These are phyloP conservation scores for Syndactyla subalaris DNA, from an alignment of 2,797 vertebrate genomes.

Conservation along the genomic window DNA sequence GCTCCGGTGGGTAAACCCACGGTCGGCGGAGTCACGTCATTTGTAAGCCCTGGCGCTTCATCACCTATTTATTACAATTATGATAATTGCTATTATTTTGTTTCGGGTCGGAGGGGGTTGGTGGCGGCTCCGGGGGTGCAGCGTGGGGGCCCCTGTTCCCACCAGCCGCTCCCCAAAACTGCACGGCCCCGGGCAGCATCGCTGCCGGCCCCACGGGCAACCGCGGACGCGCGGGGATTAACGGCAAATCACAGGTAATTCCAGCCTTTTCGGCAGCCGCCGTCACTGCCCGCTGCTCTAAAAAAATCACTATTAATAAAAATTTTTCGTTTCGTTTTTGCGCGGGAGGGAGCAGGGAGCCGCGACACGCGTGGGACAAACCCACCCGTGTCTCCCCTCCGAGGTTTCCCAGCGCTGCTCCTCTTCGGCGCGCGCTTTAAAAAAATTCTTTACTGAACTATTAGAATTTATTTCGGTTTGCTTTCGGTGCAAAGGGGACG, in stretches of 20 bases:
- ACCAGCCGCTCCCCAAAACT: neutral
- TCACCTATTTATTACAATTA: neutral
- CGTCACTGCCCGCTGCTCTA: neutral
- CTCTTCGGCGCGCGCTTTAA: no score
- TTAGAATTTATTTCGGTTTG: neutral
- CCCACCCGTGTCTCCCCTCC: fast-evolving
- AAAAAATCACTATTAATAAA: neutral
- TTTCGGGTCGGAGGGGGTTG: neutral
- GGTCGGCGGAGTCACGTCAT: neutral
- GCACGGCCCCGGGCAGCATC: neutral
- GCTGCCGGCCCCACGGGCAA: neutral
- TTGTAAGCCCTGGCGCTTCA: neutral
- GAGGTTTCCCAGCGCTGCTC: neutral
- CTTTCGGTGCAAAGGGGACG: neutral
- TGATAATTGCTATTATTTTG: neutral
- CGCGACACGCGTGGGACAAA: neutral
- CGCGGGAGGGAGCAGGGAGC: neutral
- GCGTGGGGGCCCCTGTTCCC: neutral
- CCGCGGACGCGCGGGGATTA: neutral
- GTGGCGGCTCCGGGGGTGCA: neutral
- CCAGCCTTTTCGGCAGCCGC: neutral
- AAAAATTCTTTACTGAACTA: neutral
- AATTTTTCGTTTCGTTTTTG: neutral
- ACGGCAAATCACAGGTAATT: neutral
- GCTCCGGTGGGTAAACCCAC: neutral